Evolutionary conservation across 2,113 vertebrate species (phyloP), one percentile per base, ranked within the genome.

Genomic region (Empidonax traillii): DNA sequence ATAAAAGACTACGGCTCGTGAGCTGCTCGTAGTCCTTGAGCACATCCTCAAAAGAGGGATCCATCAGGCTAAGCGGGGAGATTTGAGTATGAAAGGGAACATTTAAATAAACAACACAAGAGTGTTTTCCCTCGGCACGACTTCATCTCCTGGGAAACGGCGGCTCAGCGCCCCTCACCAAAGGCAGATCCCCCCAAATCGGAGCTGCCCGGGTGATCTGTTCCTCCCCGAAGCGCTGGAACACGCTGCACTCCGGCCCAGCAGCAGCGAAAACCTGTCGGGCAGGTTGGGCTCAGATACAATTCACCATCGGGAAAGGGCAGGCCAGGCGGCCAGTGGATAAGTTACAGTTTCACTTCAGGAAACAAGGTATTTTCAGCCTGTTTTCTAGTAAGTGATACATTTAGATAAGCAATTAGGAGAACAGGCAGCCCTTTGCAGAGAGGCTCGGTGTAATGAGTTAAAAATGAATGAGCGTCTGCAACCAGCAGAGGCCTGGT

Each of bases 401-500:
- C 39, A 69, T 25, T 63, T 18, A 89, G 73, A 92, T 30, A 59
- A 92, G 84, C 35, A 53, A 15, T 72, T 7, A 75, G 49, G 44
- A 79, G 65, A 71, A 65, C 19, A n/a, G 61, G 27, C 51, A 58
- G 73, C 44, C 41, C 41, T 67, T 13, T 55, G 56, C 75, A 89
- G 33, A 52, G 51, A 63, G 47, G 67, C 37, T 85, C 31, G 2
- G 15, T 2, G 25, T 4, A 51, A 74, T 9, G 20, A 88, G 92
- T 92, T 96, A 93, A 92, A 96, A 94, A 94, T 83, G 90, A 91
- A 91, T 89, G 82, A 94, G 55, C 1, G 28, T 13, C 85, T 85
- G 63, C 68, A 52, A 7, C 0, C 0, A 67, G 72, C 63, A 8
- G 67, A 83, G 62, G 77, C 39, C 66, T 3, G 20, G 6, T 9